Evolutionary conservation across 2,797 vertebrate genomes (phyloP).

Genomic region (Spinibarbus caldwelli): DNA sequence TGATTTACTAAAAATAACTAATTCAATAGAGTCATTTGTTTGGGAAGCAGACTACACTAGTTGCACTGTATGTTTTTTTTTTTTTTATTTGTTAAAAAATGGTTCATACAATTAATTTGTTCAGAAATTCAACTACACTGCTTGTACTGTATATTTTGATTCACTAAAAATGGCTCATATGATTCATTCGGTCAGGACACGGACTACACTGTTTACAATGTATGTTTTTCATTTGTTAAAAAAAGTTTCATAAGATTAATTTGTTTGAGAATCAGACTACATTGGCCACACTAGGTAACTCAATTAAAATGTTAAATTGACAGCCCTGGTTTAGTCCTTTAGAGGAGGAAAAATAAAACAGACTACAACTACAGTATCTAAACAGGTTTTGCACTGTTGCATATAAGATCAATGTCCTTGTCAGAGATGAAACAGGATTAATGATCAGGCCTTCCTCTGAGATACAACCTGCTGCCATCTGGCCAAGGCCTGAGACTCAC

Average conservation of each 20-base stretch:
- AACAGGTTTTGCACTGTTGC: neutral
- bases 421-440: slow-evolving; percentile 20
- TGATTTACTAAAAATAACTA: no score
- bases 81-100: neutral
- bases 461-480: slow-evolving; percentile 16
- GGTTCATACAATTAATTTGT: neutral
- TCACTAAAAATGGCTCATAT: neutral
- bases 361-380: neutral
- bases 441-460: slow-evolving; percentile 6
- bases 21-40: neutral
- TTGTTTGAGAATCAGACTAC: neutral
- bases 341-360: neutral
- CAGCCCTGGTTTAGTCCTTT: neutral
- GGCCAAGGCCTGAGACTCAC: slow-evolving; percentile 77
- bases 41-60: neutral
- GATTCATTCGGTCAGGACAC: neutral
- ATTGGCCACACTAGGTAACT: neutral
- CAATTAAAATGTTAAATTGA: neutral
- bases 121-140: neutral
- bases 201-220: neutral
- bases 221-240: neutral
- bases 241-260: no score
- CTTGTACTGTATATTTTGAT: neutral
- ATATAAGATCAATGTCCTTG: slow-evolving; percentile 32
- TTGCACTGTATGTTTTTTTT: neutral